Evolutionary conservation across 2,797 vertebrate genomes (phyloP).

Genomic region (Lacerta viridis): DNA sequence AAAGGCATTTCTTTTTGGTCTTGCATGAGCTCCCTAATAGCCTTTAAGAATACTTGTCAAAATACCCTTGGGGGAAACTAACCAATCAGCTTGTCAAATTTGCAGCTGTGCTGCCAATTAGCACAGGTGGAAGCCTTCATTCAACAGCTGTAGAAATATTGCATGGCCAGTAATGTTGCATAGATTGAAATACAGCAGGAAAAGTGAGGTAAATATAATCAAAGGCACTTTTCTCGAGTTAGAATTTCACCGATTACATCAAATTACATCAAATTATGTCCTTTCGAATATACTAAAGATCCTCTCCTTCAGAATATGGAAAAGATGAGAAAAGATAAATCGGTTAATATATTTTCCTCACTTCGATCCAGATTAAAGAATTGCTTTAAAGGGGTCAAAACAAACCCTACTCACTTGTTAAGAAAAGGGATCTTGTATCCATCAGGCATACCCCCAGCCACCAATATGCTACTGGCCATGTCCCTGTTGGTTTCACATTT

Average conservation of each 20-base stretch:
- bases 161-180: background rate
- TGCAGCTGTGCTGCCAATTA: constrained; percentile 26
- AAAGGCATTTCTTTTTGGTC: background rate
- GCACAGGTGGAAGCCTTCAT: background rate
- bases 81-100: background rate
- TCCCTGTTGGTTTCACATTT: background rate
- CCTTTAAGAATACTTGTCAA: constrained; percentile 2
- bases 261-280: background rate
- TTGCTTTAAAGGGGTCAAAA: background rate
- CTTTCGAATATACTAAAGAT: background rate
- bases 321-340: background rate
- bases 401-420: background rate
- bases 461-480: background rate
- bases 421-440: background rate
- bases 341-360: background rate
- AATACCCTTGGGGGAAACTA: constrained; percentile 25
- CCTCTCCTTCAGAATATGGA: background rate
- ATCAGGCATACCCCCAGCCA: background rate
- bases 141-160: background rate
- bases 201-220: constrained; percentile 18
- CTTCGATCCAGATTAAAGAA: background rate
- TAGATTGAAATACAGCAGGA: constrained; percentile 48
- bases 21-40: background rate
- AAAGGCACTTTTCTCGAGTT: constrained; percentile 5
- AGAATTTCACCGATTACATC: background rate